Evolutionary conservation across 2,797 vertebrate species (phyloP), one percentile per base, ranked within the genome.

Genomic region (Valencia hispanica): DNA sequence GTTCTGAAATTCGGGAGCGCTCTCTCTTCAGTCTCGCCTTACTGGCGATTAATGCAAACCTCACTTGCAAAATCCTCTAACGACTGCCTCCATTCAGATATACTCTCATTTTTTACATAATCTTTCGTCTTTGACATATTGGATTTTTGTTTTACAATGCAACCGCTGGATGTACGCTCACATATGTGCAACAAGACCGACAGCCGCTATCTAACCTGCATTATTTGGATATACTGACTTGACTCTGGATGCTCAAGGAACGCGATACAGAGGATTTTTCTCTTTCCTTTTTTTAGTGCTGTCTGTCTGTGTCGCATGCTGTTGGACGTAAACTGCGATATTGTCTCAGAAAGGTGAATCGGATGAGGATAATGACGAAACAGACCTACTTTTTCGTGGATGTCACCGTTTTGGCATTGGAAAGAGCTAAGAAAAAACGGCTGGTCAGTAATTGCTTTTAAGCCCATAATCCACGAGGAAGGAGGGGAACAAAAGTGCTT

Each of bases 211-310:
- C 85, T 84, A 72, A 84, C 89, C 93, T 92, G 92, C 90, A 85
- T 81, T 87, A 69, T 84, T 88, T 87, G 94, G 94, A 94, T 93
- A 93, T 94, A 94, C 75, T 92, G 85, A 92, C 90, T 87, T 88
- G 84, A 92, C 83, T 90, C 84, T 78, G 91, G 91, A 92, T 92
- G 89, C 88, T 92, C 85, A 84, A 87, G 85, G 83, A 89, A 86
- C 66, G 87, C 84, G 68, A 27, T 17, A 75, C 17, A 79, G 84
- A 88, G 89, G 91, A 87, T 90, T 85, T 34, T 47, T 74, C 18
- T 71, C n/a, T n/a, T 11, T 73, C 41, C 73, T 66, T 71, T 55
- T 69, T 61, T 81, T 3, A 1, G 4, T 39, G 9, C 25, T 27
- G 39, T 75, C 45, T 77, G 48, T 75, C 47, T 57, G n/a, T 77